A percentile compares a stretch with the other conserved stretches of the same genome.
Conservation (phyloP, 2,888 invertebrate genomes). For the Limnephilus lunatus region DNA sequence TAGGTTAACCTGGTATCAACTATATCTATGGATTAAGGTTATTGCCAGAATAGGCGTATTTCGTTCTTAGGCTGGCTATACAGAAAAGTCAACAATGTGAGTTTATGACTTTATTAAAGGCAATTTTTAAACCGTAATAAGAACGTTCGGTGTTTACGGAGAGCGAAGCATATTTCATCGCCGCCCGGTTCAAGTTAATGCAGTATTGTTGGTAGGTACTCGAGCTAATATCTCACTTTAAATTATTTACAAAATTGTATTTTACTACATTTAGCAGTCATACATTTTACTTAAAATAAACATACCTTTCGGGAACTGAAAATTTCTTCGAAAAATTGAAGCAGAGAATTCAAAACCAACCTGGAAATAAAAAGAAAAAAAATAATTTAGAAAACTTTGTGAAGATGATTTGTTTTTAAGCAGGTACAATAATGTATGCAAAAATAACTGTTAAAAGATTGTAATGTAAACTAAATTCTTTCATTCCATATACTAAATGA, state of each 20-base stretch:
- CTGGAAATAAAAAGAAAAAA: background rate
- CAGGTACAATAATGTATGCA: background rate
- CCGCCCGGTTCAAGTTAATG: conserved; percentile 15
- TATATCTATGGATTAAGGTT: conserved; percentile 44
- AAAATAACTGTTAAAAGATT: background rate
- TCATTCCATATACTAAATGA: background rate
- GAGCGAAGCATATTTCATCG: conserved; percentile 21
- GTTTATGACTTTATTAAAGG: conserved; percentile 51
- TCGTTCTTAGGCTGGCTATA: conserved; percentile 17
- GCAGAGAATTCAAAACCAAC: background rate
- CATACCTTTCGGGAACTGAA: background rate
- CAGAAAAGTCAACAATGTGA: conserved; percentile 53
- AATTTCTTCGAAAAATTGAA: background rate
- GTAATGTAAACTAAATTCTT: too few relatives aligned
- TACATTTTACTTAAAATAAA: background rate
- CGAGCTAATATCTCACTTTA: conserved; percentile 31
- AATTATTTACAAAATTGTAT: conserved; percentile 3
- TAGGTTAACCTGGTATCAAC: background rate
- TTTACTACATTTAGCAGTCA: background rate
- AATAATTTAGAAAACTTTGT: background rate
- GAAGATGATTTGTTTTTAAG: background rate
- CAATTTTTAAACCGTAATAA: conserved; percentile 38
- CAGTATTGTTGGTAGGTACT: conserved; percentile 12
- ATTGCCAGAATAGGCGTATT: conserved; percentile 51
- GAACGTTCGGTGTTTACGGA: conserved; percentile 30